phyloP scores from a whole-genome alignment of 2,888 invertebrate species.

The Pharmacophagus antenor region DNA sequence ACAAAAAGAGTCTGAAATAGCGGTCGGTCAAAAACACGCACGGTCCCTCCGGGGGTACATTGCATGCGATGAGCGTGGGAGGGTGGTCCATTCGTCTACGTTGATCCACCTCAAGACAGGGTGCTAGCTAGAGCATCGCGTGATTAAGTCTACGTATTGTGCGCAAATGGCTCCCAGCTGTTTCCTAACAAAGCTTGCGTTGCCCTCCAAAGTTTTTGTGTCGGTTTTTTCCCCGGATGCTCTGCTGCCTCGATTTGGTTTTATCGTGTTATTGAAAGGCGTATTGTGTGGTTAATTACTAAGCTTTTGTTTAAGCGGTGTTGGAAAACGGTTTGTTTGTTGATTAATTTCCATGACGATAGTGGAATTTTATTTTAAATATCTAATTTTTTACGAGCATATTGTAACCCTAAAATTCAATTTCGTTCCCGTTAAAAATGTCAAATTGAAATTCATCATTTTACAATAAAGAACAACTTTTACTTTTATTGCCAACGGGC shows the following conservation, averaged over 20 bases:
- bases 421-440: no score
- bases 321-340: neutral
- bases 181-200: constrained; percentile 42
- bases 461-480: no score
- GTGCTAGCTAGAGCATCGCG: constrained; percentile 60
- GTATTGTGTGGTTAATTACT: constrained; percentile 35
- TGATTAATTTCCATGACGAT: neutral
- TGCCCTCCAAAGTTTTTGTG: constrained; percentile 33
- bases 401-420: no score
- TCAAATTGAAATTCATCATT: neutral
- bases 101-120: constrained; percentile 41
- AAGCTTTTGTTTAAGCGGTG: constrained; percentile 30
- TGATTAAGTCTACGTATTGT: constrained; percentile 60
- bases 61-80: constrained; percentile 19
- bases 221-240: constrained; percentile 28
- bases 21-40: constrained; percentile 31
- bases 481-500: no score
- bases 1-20: neutral
- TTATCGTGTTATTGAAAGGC: constrained; percentile 29
- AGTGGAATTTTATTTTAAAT: neutral
- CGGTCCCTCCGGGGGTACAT: constrained; percentile 11
- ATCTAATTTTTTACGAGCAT: neutral
- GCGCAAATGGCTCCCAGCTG: constrained; percentile 46
- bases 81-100: constrained; percentile 28
- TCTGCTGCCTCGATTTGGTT: neutral